Base-by-base conservation (phyloP, 1,140 invertebrate genomes). In the Wasmannia auropunctata region DNA sequence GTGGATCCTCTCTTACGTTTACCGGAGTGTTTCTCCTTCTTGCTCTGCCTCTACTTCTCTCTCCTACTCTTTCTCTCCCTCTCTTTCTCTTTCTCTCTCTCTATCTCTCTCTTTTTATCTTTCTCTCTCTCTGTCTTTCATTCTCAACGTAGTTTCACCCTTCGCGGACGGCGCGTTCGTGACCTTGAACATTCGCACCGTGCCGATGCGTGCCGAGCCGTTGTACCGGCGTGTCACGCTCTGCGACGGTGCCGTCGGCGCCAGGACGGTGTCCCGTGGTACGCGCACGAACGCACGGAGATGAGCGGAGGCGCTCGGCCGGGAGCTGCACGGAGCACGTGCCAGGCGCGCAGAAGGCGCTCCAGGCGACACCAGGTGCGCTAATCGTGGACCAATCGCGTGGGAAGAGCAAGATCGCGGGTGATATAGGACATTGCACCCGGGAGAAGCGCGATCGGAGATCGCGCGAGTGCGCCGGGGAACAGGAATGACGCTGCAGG, bases 311-410 rank as follows among this genome's bases (percentile, higher is more conserved):
- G 62, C 67, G 86, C 86, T 86, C 86, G 83, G 81, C 89, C 91
- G 88, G 89, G 90, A 85, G 89, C 84, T 88, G 91, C 88, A 88
- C 85, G 88, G 86, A 83, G 86, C 83, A 88, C 91, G 87, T 91
- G 89, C 89, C 88, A 90, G 87, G 91, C 89, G 88, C 91, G 91
- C 88, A 86, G 88, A 87, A 87, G 89, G 91, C 90, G 92, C 88
- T 88, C 89, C 86, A 87, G 87, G 83, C 85, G 91, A 87, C 81
- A 87, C 54, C 89, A 91, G 80, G 67, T 87, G 87, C 90, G 90
- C 85, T 91, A 91, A 91, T 91, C 88, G 76, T 40, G 70, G 60
- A 84, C 88, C 79, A 74, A 88, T 85, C 67, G 51, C 77, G 60
- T 63, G 60, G 74, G 46, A 81, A 86, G 74, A 90, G 86, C 49